Conservation (phyloP, 2,888 invertebrate genomes). For the Hofmannophila pseudospretella region DNA sequence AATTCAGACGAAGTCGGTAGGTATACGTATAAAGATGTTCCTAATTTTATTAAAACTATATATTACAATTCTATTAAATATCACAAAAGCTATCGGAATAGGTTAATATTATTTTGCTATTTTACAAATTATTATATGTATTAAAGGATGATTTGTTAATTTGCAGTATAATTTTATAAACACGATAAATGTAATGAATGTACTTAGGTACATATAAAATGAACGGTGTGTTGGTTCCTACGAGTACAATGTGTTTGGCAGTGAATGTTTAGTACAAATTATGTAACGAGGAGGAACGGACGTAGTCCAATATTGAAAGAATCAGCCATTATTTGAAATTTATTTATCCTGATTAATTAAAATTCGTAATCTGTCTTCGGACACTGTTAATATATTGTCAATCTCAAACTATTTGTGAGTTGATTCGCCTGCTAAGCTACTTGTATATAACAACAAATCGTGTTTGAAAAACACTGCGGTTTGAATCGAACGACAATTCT, state of each 20-base stretch:
- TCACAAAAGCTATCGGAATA: neutral
- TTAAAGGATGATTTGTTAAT: too few species aligned
- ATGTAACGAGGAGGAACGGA: neutral
- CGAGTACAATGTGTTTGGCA: slow-evolving; percentile 3
- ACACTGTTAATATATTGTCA: too few species aligned
- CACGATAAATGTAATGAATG: neutral
- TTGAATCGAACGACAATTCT: neutral
- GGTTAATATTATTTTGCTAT: too few species aligned
- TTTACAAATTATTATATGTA: too few species aligned
- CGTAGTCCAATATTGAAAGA: too few species aligned
- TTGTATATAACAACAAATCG: too few species aligned
- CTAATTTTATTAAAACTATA: neutral
- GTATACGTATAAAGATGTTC: neutral
- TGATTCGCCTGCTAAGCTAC: too few species aligned
- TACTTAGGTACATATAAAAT: neutral
- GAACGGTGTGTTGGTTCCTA: slow-evolving; percentile 15
- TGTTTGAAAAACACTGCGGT: neutral
- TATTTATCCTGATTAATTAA: too few species aligned
- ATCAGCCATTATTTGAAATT: too few species aligned
- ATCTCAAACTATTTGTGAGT: too few species aligned
- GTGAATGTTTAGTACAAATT: neutral
- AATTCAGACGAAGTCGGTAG: neutral
- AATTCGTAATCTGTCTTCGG: too few species aligned
- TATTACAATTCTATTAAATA: neutral
- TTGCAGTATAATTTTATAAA: too few species aligned